Conservation (phyloP, 2,797 vertebrate genomes). For the Numenius phaeopus region DNA sequence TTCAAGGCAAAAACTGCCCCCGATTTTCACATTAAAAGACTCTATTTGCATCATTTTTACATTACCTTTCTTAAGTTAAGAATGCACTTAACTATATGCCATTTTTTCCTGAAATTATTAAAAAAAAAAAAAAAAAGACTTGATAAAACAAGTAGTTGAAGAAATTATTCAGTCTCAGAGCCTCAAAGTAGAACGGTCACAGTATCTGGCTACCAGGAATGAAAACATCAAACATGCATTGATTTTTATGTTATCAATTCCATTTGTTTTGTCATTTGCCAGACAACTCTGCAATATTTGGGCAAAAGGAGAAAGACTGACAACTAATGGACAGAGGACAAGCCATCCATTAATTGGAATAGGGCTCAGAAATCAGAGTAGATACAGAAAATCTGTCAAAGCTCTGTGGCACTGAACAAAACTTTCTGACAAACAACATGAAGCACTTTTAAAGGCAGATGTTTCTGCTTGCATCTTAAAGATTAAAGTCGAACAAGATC, state of each 20-base stretch:
- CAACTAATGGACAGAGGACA: constrained; percentile 40
- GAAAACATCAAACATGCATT: constrained; percentile 77
- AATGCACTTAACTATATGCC: neutral
- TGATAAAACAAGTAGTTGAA: neutral
- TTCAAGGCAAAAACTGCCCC: constrained; percentile 1
- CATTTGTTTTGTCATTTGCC: constrained; percentile 72
- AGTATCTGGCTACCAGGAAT: constrained; percentile 72
- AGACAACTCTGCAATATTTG: constrained; percentile 31
- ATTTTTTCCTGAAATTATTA: neutral
- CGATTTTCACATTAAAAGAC: neutral
- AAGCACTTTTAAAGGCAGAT: constrained; percentile 47
- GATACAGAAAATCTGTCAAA: constrained; percentile 62
- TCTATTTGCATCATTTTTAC: neutral
- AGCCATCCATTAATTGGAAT: constrained; percentile 68
- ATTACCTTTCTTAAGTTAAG: neutral
- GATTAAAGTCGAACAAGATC: constrained; percentile 43
- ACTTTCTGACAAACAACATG: constrained; percentile 49
- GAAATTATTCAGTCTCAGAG: neutral
- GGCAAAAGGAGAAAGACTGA: constrained; percentile 14
- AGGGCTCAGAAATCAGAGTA: constrained; percentile 19
- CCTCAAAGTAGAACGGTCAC: constrained; percentile 42
- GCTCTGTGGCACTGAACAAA: constrained; percentile 12
- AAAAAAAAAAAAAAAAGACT: neutral
- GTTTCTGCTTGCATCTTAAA: constrained; percentile 52
- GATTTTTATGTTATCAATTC: constrained; percentile 67